Evolutionary conservation across 1,140 invertebrate species (phyloP).

Genomic region (Zaprionus inermis): DNA sequence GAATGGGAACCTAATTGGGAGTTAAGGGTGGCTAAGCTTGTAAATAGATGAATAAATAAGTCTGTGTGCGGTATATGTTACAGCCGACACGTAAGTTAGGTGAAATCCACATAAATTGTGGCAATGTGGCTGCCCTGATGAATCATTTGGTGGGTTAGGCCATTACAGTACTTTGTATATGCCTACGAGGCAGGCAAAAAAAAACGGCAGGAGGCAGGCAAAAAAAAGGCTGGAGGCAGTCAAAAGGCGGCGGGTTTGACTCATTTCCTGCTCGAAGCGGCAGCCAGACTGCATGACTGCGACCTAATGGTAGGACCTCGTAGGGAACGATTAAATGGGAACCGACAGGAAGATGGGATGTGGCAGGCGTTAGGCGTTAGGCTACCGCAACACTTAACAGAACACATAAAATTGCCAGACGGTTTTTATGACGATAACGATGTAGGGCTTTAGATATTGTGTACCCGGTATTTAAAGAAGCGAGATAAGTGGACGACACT

Average conservation of each 20-base stretch:
- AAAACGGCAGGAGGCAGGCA: background rate
- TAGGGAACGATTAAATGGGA: slow-evolving; percentile 6
- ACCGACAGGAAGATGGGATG: background rate
- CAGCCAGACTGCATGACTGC: slow-evolving; percentile 39
- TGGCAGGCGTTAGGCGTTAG: background rate
- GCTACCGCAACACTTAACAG: background rate
- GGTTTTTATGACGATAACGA: slow-evolving; percentile 1
- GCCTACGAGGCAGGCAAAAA: background rate
- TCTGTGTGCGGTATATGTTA: slow-evolving; percentile 50
- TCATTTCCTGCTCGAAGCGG: slow-evolving; percentile 15
- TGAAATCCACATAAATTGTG: slow-evolving; percentile 52
- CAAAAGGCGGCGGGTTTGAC: slow-evolving; percentile 4
- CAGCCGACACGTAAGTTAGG: slow-evolving; percentile 43
- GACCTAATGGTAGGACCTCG: slow-evolving; percentile 1
- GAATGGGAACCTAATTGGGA: slow-evolving; percentile 36
- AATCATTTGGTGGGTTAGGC: slow-evolving; percentile 71
- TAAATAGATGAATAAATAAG: slow-evolving; percentile 17
- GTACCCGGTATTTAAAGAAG: background rate
- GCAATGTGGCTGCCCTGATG: slow-evolving; percentile 53
- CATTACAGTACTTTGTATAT: slow-evolving; percentile 12
- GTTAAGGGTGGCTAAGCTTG: slow-evolving; percentile 26
- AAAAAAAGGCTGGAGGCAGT: background rate
- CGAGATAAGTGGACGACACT: background rate
- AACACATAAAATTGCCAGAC: slow-evolving; percentile 6
- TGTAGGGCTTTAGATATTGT: background rate